Evolutionary conservation across 1,140 invertebrate species (phyloP).

Genomic region (Drosophila melanica): DNA sequence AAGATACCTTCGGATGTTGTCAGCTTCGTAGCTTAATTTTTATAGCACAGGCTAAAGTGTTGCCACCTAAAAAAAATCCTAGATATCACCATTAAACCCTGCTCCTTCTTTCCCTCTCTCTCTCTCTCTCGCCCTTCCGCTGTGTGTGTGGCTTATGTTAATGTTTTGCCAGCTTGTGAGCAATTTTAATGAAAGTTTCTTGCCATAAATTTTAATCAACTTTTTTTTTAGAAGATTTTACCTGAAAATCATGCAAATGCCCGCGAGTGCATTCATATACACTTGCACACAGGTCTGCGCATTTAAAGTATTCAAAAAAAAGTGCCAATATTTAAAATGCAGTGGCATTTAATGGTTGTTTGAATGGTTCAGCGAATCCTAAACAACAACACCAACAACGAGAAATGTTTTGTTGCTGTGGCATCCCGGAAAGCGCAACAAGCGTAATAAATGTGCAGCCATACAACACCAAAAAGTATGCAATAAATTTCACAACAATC

Average conservation of each 20-base stretch:
- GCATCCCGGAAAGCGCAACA: slow-evolving; percentile 65
- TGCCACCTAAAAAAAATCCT: slow-evolving; percentile 23
- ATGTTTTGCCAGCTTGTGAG: slow-evolving; percentile 52
- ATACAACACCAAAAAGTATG: slow-evolving; percentile 74
- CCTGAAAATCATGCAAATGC: slow-evolving; percentile 12
- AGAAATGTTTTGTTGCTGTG: slow-evolving; percentile 19
- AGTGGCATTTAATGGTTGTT: slow-evolving; percentile 69
- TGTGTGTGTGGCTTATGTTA: slow-evolving; percentile 56
- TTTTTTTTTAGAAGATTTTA: slow-evolving; percentile 21
- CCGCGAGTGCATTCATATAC: neutral
- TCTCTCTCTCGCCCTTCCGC: neutral
- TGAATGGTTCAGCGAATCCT: slow-evolving; percentile 72
- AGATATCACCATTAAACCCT: slow-evolving; percentile 1
- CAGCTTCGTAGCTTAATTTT: slow-evolving; percentile 65
- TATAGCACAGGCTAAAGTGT: slow-evolving; percentile 56
- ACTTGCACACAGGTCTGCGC: neutral
- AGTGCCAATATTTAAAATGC: slow-evolving; percentile 50
- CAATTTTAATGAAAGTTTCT: slow-evolving; percentile 65
- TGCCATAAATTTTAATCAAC: slow-evolving; percentile 66
- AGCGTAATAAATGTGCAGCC: slow-evolving; percentile 78
- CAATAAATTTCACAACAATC: slow-evolving; percentile 83
- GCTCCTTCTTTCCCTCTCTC: slow-evolving; percentile 2
- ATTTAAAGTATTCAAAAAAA: neutral
- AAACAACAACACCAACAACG: slow-evolving; percentile 69
- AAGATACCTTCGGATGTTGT: slow-evolving; percentile 46